Base-by-base conservation (phyloP, 2,888 invertebrate species). In the Blastobasis lacticolella region DNA sequence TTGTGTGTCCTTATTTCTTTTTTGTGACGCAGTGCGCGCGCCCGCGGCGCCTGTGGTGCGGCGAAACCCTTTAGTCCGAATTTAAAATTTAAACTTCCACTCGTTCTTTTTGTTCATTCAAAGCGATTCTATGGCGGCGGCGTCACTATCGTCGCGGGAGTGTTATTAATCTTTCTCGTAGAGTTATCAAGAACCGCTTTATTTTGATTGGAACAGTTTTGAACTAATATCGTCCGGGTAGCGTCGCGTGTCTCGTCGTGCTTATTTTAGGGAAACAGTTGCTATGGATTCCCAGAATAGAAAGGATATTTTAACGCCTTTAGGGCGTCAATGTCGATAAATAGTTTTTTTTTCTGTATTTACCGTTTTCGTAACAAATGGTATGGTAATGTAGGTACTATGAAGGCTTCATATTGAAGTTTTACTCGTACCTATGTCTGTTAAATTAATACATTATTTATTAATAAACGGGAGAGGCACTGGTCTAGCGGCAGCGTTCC, bases 21-120 rank as follows among this genome's bases (percentile, higher is more conserved):
- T 75, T 5, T 59, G 54, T 67, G 67, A 71, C 75, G 71, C 75
- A 75, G 70, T 6, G 40, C 40, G 40, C 70, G 64, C 60, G 72
- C 66, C 61, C 65, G 75, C 79, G 83, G 84, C 83, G 84, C 84
- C 82, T 77, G 80, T 73, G 78, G 80, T 62, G 79, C 78, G 81
- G 77, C 73, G 56, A 76, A 78, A 76, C 78, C 78, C 81, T 82
- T 81, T 80, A 72, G 78, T 76, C 76, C 60, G 74, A 81, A 78
- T 79, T 73, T 69, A 67, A 78, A 79, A 69, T 60, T 58, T 51
- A 51, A 57, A 57, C 49, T 38, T 70, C 60, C 57, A 64, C 72
- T 62, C 56, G 58, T 60, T 62, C 67, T 65, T 64, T 65, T 71
- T 63, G 64, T 56, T 49, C 54, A 55, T 60, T 60, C 59, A 58